phyloP scores from a whole-genome alignment of 2,113 vertebrate species.

The Phodopus roborovskii region DNA sequence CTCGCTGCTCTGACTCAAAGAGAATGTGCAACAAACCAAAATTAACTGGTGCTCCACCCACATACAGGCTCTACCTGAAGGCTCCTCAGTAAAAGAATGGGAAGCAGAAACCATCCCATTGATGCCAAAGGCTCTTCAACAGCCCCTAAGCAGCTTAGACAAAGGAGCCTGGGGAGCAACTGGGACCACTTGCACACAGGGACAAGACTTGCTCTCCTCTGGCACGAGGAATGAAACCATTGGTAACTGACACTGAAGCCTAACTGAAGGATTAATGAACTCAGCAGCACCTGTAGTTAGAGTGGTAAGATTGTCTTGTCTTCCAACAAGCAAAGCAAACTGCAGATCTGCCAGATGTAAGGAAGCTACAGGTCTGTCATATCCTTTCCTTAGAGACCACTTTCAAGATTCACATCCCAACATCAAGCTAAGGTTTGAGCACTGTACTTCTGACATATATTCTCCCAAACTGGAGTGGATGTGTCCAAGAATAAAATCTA shows the following conservation, averaged over 20 bases:
- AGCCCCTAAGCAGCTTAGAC: neutral
- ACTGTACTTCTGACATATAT: neutral
- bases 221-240: neutral
- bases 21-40: neutral
- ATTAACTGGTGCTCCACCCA: neutral
- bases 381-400: neutral
- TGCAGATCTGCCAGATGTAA: neutral
- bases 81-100: neutral
- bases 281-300: neutral
- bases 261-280: neutral
- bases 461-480: neutral
- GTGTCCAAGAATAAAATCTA: conserved; percentile 1
- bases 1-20: neutral
- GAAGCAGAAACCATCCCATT: neutral
- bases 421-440: neutral
- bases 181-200: neutral
- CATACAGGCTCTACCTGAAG: neutral
- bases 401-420: neutral
- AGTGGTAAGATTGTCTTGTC: too few species aligned
- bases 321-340: neutral
- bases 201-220: neutral
- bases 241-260: neutral
- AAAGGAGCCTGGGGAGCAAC: neutral
- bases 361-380: neutral
- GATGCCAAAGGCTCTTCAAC: neutral